These are phyloP conservation scores for Pedionomus torquatus DNA, from an alignment of 2,113 vertebrate species.

Conservation along the genomic window DNA sequence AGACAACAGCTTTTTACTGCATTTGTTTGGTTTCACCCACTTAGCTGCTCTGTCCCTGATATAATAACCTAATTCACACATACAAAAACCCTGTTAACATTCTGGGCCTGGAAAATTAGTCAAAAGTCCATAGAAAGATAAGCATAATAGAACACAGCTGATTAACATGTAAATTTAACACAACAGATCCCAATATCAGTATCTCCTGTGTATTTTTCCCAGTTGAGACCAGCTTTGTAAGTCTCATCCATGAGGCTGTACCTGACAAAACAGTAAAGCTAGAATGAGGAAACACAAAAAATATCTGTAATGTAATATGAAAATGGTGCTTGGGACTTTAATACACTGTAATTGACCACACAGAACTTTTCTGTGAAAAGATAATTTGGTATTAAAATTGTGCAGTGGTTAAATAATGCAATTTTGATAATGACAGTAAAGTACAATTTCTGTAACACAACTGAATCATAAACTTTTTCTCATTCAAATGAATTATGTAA, in stretches of 20 bases:
- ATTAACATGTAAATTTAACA: not conserved
- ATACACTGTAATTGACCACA: conserved; percentile 22
- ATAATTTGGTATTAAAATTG: conserved; percentile 66
- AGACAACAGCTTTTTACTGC: not conserved
- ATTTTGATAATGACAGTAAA: conserved; percentile 74
- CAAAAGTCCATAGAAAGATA: not conserved
- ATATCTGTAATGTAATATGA: conserved; percentile 59
- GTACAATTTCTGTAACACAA: conserved; percentile 52
- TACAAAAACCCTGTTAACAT: not conserved
- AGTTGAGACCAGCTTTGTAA: not conserved
- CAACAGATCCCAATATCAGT: not conserved
- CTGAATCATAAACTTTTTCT: conserved; percentile 66
- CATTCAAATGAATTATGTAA: conserved; percentile 65
- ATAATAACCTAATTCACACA: not conserved
- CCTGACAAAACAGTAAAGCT: not conserved
- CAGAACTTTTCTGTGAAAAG: conserved; percentile 38
- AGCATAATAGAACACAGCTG: not conserved
- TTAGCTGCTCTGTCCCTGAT: not conserved
- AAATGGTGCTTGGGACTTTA: conserved; percentile 36
- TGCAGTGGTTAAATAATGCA: conserved; percentile 69
- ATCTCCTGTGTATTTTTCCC: not conserved
- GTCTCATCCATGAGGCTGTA: not conserved
- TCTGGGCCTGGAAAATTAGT: not conserved
- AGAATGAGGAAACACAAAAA: conserved; percentile 1
- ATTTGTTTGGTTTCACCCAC: not conserved